phyloP scores from a whole-genome alignment of 2,888 invertebrate genomes.

The Melanotus villosus region DNA sequence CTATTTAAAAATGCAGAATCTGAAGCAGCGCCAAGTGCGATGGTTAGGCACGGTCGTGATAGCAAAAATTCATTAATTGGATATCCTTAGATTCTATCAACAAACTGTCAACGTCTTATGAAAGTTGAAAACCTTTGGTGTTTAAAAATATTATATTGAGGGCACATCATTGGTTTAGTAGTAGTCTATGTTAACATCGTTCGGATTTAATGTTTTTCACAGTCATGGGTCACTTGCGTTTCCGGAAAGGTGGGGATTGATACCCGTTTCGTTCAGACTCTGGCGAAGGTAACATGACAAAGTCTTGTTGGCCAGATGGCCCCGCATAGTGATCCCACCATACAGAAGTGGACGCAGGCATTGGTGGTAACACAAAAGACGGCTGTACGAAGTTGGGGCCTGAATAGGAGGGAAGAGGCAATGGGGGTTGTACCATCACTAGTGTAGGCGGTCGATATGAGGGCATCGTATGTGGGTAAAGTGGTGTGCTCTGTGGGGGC shows the following conservation, averaged over 20 bases:
- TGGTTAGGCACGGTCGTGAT: constrained; percentile 59
- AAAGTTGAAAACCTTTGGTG: constrained; percentile 57
- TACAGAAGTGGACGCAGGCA: constrained; percentile 57
- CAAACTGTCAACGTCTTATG: constrained; percentile 36
- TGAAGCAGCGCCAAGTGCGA: constrained; percentile 49
- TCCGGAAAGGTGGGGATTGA: constrained; percentile 62
- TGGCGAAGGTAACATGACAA: constrained; percentile 54
- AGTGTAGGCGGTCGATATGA: constrained; percentile 57
- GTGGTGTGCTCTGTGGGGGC: constrained; percentile 55
- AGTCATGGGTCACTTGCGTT: constrained; percentile 63
- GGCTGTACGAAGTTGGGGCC: constrained; percentile 55
- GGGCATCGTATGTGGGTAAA: constrained; percentile 38
- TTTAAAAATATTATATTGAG: constrained; percentile 50
- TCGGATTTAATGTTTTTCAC: constrained; percentile 15
- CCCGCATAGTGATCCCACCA: constrained; percentile 65
- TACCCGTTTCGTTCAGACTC: constrained; percentile 56
- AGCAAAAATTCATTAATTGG: constrained; percentile 43
- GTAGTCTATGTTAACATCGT: constrained; percentile 24
- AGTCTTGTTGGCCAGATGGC: constrained; percentile 62
- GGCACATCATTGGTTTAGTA: constrained; percentile 45
- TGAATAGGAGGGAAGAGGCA: constrained; percentile 58
- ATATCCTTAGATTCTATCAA: constrained; percentile 38
- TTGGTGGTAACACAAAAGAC: constrained; percentile 54
- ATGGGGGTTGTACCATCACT: constrained; percentile 65
- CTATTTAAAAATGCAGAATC: constrained; percentile 15